Evolutionary conservation across 2,797 vertebrate species (phyloP).

Genomic region (Scleropages formosus): DNA sequence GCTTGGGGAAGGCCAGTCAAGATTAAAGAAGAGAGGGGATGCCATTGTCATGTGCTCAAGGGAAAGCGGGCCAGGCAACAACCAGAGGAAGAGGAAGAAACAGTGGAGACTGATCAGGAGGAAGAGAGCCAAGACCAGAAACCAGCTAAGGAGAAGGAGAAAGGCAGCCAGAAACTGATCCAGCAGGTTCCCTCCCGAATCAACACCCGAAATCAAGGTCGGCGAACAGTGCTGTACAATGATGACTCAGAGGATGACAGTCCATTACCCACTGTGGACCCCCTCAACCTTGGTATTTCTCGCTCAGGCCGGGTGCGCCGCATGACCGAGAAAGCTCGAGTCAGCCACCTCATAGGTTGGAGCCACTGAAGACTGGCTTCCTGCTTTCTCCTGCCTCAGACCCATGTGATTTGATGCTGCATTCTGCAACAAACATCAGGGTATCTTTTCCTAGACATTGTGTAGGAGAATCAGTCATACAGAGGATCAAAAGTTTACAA

Average conservation of each 20-base stretch:
- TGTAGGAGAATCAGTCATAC: no score
- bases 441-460: no score
- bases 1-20: conserved; percentile 43
- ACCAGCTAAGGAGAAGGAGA: conserved; percentile 60
- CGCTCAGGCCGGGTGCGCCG: conserved; percentile 93
- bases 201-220: conserved; percentile 92
- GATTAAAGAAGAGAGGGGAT: conserved; percentile 56
- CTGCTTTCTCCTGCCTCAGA: not conserved
- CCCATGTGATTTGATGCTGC: no score
- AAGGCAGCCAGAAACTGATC: conserved; percentile 34
- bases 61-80: conserved; percentile 63
- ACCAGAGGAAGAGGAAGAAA: conserved; percentile 67
- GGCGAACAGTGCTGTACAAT: conserved; percentile 88
- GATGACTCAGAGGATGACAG: conserved; percentile 90
- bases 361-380: conserved; percentile 74
- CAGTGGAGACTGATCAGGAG: conserved; percentile 64
- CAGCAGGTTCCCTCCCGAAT: conserved; percentile 71
- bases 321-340: conserved; percentile 97
- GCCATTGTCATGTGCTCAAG: conserved; percentile 29
- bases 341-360: conserved; percentile 99
- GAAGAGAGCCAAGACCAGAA: conserved; percentile 59
- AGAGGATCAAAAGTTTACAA: conserved; percentile 18
- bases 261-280: conserved; percentile 82
- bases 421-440: no score
- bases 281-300: conserved; percentile 92